Base-by-base conservation (phyloP, 1,140 invertebrate genomes). In the Drosophila murphyi region DNA sequence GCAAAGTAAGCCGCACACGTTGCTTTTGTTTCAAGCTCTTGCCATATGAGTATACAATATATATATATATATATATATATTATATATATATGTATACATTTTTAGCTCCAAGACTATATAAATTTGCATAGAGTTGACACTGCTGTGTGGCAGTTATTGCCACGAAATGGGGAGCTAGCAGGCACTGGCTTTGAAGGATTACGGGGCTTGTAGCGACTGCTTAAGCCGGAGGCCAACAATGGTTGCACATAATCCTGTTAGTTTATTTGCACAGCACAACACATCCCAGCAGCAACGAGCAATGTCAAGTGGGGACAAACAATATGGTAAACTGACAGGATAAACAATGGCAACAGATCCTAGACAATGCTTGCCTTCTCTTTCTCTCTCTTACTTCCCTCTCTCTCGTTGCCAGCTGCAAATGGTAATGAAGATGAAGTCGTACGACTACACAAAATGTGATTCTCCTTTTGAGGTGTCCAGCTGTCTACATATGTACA, bases 51-150 rank as follows among this genome's bases (percentile, higher is more conserved):
- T 39, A 34, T 20, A 55, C 47, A 47, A 52, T 62, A 57, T 43
- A 57, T 51, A 54, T 48, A 67, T 62, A 54, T 20, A 20, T 20
- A 61, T 61, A 77, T 61, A 70, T 54, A 67, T 60, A 20, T 65
- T 65, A 79, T 35, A 60, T 60, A 37, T 29, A 28, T n/a, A 37
- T 20, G 29, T 41, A 31, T 56, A 54, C 87, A 85, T 87, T 86
- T 86, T 86, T 86, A 86, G 82, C 79, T 67, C 64, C 63, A 72
- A 82, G 79, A 60, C 76, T 86, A 86, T 88, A 86, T 86, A 86
- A 86, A 86, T 86, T 88, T 86, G 83, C 82, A 86, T 86, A 79
- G 63, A 76, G 75, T 76, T 76, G 81, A 63, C 67, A 62, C 43
- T 31, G 20, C 20, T 20, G 20, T 20, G 69, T 55, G 29, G 63